Conservation (phyloP, 92 coral and sea anemone genomes). For the Palythoa grandis region DNA sequence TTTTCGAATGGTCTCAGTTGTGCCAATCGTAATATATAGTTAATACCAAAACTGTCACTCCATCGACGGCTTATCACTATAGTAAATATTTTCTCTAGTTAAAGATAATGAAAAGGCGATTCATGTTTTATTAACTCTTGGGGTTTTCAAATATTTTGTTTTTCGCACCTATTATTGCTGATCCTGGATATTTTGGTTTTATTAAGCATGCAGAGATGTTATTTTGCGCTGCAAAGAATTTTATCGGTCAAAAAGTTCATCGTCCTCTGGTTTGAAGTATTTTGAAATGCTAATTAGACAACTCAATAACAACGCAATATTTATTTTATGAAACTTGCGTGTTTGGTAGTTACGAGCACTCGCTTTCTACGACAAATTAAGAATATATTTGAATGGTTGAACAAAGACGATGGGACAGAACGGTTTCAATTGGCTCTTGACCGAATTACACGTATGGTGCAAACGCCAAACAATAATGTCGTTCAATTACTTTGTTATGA, state of each 20-base stretch:
- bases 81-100: conserved; percentile 30
- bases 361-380: background rate
- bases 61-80: background rate
- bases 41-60: background rate
- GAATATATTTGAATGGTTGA: background rate
- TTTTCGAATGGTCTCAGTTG: background rate
- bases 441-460: conserved; percentile 5
- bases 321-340: background rate
- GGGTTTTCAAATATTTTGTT: conserved; percentile 2
- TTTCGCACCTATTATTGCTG: background rate
- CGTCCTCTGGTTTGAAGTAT: background rate
- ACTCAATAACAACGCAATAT: conserved; percentile 31
- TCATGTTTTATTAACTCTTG: conserved; percentile 3
- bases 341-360: conserved; percentile 4
- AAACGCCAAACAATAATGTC: conserved; percentile 38
- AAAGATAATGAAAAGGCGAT: conserved; percentile 6
- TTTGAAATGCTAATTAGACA: conserved; percentile 41
- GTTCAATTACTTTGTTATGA: conserved; percentile 21
- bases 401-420: background rate
- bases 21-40: background rate
- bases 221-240: background rate
- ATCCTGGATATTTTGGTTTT: background rate
- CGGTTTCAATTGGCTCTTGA: conserved; percentile 30
- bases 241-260: background rate
- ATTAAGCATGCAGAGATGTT: background rate